These are phyloP conservation scores for Clivina fossor DNA, from an alignment of 2,888 invertebrate genomes.

Conservation along the genomic window DNA sequence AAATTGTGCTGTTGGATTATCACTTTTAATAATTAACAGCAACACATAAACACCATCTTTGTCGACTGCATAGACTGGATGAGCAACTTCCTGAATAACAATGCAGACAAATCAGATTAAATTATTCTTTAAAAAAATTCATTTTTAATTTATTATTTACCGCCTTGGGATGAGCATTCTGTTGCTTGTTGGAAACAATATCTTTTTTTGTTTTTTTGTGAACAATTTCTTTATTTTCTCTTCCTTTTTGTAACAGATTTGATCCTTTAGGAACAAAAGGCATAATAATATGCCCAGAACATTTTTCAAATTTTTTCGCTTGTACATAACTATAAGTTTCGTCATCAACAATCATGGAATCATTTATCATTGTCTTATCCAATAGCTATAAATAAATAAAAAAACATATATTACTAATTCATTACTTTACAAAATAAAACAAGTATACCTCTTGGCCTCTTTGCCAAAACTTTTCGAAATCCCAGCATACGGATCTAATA, in stretches of 20 bases:
- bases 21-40: slow-evolving; percentile 55
- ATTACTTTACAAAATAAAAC: slow-evolving; percentile 1
- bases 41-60: slow-evolving; percentile 75
- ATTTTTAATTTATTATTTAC: slow-evolving; percentile 34
- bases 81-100: slow-evolving; percentile 34
- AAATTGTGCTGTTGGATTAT: slow-evolving; percentile 53
- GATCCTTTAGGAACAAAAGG: neutral
- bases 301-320: slow-evolving; percentile 10
- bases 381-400: slow-evolving; percentile 15
- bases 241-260: neutral
- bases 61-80: slow-evolving; percentile 60
- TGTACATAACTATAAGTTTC: slow-evolving; percentile 17
- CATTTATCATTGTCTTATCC: slow-evolving; percentile 4
- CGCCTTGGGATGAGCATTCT: slow-evolving; percentile 12
- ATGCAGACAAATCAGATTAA: slow-evolving; percentile 13
- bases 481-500: slow-evolving; percentile 61
- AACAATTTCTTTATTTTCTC: neutral
- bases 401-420: slow-evolving; percentile 2
- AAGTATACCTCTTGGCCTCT: slow-evolving; percentile 47
- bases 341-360: slow-evolving; percentile 3
- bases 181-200: slow-evolving; percentile 19
- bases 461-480: slow-evolving; percentile 49
- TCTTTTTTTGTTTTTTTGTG: slow-evolving; percentile 5
- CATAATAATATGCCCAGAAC: slow-evolving; percentile 24
- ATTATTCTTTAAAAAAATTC: no score